A percentile compares a stretch with the other conserved stretches of the same genome.
Evolutionary conservation across 2,888 invertebrate genomes (phyloP).

Genomic region (Melanchra persicariae): DNA sequence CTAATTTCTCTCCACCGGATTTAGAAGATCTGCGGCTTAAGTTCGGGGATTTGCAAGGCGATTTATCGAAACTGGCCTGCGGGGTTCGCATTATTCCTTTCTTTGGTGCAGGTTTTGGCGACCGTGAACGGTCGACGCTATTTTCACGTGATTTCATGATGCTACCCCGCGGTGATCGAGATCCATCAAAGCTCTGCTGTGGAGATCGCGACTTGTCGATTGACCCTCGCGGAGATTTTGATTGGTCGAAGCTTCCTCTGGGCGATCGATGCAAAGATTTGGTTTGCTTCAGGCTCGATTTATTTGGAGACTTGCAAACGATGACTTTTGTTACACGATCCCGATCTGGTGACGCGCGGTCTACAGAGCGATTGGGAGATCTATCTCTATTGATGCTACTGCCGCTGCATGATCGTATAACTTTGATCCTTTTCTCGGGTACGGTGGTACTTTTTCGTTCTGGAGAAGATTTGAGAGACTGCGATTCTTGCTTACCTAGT

Average conservation of each 20-base stretch:
- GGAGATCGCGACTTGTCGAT: slow-evolving; percentile 91
- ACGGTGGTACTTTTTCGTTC: slow-evolving; percentile 79
- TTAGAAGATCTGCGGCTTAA: slow-evolving; percentile 86
- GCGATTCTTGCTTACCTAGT: slow-evolving; percentile 94
- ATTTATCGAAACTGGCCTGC: slow-evolving; percentile 88
- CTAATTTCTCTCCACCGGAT: slow-evolving; percentile 85
- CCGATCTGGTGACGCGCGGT: slow-evolving; percentile 81
- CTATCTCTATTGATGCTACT: slow-evolving; percentile 86
- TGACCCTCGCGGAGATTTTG: slow-evolving; percentile 89
- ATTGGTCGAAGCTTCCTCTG: slow-evolving; percentile 89
- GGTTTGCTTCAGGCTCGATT: slow-evolving; percentile 86
- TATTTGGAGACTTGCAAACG: slow-evolving; percentile 88
- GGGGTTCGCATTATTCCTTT: slow-evolving; percentile 90
- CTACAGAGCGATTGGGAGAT: slow-evolving; percentile 82
- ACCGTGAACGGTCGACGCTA: slow-evolving; percentile 85
- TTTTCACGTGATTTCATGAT: slow-evolving; percentile 88
- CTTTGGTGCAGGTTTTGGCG: slow-evolving; percentile 88
- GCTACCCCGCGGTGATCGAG: slow-evolving; percentile 87
- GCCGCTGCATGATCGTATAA: slow-evolving; percentile 90
- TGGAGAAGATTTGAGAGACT: slow-evolving; percentile 89
- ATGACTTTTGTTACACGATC: slow-evolving; percentile 89
- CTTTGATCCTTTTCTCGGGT: slow-evolving; percentile 85
- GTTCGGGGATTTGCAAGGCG: slow-evolving; percentile 87
- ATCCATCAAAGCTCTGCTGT: slow-evolving; percentile 90
- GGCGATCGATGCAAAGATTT: slow-evolving; percentile 88